phyloP scores from a whole-genome alignment of 2,888 invertebrate species.

The Pantelozetes paolii region DNA sequence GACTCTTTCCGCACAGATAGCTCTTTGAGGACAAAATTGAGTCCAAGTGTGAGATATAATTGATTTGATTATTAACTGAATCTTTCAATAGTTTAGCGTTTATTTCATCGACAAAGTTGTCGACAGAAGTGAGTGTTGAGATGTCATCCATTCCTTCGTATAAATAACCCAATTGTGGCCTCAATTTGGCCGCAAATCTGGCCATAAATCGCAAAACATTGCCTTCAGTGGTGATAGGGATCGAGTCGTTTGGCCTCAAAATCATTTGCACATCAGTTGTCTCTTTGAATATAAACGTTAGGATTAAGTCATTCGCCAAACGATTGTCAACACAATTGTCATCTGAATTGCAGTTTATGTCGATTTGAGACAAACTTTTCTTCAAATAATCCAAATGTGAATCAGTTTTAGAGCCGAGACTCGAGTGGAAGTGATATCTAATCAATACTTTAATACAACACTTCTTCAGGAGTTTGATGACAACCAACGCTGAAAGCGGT shows the following conservation, averaged over 20 bases:
- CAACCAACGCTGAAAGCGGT: background rate
- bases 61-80: background rate
- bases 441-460: background rate
- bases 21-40: background rate
- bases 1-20: constrained; percentile 4
- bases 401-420: background rate
- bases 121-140: background rate
- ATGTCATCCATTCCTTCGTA: constrained; percentile 22
- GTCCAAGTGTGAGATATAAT: constrained; percentile 6
- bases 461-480: constrained; percentile 12
- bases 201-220: constrained; percentile 28
- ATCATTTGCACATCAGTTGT: constrained; percentile 2
- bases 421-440: constrained; percentile 17
- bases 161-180: constrained; percentile 21
- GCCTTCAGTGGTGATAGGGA: background rate
- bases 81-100: background rate
- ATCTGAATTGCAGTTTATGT: background rate
- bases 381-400: background rate
- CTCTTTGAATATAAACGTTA: constrained; percentile 20
- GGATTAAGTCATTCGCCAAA: background rate
- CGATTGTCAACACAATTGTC: background rate
- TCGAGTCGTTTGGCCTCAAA: constrained; percentile 2
- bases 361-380: background rate
- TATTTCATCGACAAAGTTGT: constrained; percentile 20
- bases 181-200: constrained; percentile 12